These are phyloP conservation scores for Tiliqua scincoides DNA, from an alignment of 2,113 vertebrate species.

Conservation along the genomic window DNA sequence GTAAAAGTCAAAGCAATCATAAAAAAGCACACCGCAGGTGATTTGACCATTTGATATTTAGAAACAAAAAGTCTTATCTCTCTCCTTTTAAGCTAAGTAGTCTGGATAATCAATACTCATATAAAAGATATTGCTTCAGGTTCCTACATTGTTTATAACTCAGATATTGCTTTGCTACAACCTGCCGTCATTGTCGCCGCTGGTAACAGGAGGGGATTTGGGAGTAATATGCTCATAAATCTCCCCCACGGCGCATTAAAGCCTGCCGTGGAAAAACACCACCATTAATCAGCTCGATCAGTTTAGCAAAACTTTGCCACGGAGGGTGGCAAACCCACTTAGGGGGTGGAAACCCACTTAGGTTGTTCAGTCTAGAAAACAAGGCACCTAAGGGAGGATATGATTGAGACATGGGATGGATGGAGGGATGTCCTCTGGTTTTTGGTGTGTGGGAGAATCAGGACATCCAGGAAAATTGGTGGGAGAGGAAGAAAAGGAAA, in stretches of 20 bases:
- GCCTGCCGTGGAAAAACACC: neutral
- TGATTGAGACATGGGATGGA: too few relatives aligned
- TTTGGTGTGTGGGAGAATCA: too few relatives aligned
- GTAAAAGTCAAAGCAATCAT: conserved; percentile 44
- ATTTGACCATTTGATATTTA: conserved; percentile 11
- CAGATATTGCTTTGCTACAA: conserved; percentile 1
- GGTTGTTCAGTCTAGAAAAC: conserved; percentile 3
- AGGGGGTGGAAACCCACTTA: neutral
- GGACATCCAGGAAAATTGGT: too few relatives aligned
- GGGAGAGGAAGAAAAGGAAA: too few relatives aligned
- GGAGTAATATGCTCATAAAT: neutral
- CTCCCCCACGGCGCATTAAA: conserved; percentile 1
- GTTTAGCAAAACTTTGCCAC: neutral
- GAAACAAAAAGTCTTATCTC: conserved; percentile 15
- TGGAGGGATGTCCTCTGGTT: too few relatives aligned
- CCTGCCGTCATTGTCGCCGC: neutral
- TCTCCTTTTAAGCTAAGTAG: conserved; percentile 15
- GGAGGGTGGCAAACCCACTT: neutral
- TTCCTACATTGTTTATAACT: neutral
- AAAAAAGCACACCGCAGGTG: neutral
- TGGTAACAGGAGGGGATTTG: neutral
- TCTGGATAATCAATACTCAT: conserved; percentile 33
- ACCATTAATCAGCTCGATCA: neutral
- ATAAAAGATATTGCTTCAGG: neutral
- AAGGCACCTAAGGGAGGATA: too few relatives aligned